Base-by-base conservation (phyloP, 2,888 invertebrate genomes). In the Eutolmus rufibarbis region DNA sequence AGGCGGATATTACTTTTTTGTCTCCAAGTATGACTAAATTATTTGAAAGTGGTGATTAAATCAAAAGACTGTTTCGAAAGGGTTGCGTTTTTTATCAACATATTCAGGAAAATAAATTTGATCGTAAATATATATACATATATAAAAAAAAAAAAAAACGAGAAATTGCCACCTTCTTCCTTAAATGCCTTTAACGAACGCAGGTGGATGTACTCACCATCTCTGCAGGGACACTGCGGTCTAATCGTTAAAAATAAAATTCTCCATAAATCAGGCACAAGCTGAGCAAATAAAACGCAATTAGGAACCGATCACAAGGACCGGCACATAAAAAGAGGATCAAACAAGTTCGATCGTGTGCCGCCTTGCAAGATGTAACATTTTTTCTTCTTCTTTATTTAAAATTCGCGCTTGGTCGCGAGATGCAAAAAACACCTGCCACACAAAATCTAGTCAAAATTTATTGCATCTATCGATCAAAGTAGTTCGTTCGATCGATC, bases 361-460 rank as follows among this genome's bases (percentile, higher is more conserved):
- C 76, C 28, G 28, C 37, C 37, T 5, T 8, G 28, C 1, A 8
- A 31, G 34, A 66, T 23, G 66, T 12, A 66, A 66, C 28, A 3
- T 23, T 66, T 66, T 66, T 66, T 66, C 0, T 12, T 28, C 1
- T 40, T 40, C 8, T 23, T 74, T 34, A 23, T 37, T 16, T 74
- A 31, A 76, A 37, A 76, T 66, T 76, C 76, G 40, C 40, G 37
- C 37, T 14, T n/a, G 37, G 28, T 12, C n/a, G 2, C n/a, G 46
- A 28, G n/a, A 46, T 40, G 74, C 40, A 74, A 40, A 86, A 86
- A 86, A 79, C 86, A 86, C 86, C 86, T 86, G 86, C 86, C 78
- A 66, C 12, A 66, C 66, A 51, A 77, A 86, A 79, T 78, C 78
- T 56, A 77, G 56, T 86, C 34, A 31, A 78, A 78, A 86, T 86